These are phyloP conservation scores for Euproctis similis DNA, from an alignment of 2,888 invertebrate species.

Conservation along the genomic window DNA sequence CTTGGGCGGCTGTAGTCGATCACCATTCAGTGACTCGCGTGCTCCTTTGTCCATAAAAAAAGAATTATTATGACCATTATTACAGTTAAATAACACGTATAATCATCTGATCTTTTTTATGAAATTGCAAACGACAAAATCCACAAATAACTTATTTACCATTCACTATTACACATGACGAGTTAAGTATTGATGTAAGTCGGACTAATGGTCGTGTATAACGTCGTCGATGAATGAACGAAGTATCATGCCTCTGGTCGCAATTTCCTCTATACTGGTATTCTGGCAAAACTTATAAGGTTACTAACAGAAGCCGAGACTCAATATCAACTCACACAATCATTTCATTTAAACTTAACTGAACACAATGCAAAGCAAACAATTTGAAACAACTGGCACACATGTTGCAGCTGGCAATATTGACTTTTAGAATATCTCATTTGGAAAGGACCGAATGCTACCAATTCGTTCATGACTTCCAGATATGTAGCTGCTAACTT, in stretches of 20 bases:
- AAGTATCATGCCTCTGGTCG: slow-evolving; percentile 41
- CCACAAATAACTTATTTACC: no score
- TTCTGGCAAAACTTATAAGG: slow-evolving; percentile 20
- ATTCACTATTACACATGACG: no score
- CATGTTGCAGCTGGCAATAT: slow-evolving; percentile 44
- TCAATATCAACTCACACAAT: slow-evolving; percentile 54
- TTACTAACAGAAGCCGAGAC: slow-evolving; percentile 35
- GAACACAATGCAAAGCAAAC: slow-evolving; percentile 62
- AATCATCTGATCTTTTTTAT: no score
- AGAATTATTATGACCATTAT: no score
- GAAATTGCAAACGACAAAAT: no score
- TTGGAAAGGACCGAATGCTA: slow-evolving; percentile 28
- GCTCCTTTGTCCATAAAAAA: no score
- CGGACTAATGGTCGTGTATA: neutral
- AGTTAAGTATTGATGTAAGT: no score
- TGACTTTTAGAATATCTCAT: slow-evolving; percentile 37
- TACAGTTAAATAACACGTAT: no score
- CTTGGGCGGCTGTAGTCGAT: no score
- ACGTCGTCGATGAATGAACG: slow-evolving; percentile 46
- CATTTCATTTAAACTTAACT: slow-evolving; percentile 61
- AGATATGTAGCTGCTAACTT: slow-evolving; percentile 22
- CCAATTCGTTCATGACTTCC: slow-evolving; percentile 15
- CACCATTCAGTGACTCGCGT: no score
- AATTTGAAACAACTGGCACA: slow-evolving; percentile 40
- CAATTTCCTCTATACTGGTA: slow-evolving; percentile 58